Base-by-base conservation (phyloP, 2,888 invertebrate species). In the Endotricha flammealis region DNA sequence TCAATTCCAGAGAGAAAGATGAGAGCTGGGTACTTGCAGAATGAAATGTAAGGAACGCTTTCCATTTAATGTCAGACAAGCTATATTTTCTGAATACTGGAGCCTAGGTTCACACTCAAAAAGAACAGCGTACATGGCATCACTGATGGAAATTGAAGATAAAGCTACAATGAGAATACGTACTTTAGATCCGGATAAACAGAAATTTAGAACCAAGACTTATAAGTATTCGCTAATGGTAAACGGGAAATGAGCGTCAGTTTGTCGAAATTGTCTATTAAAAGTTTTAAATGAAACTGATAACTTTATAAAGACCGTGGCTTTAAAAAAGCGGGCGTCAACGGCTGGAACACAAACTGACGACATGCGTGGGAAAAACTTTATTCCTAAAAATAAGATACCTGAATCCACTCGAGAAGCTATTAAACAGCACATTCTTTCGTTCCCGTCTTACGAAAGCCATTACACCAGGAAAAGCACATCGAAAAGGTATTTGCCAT, bases 101-200 rank as follows among this genome's bases (percentile, higher is more conserved):
- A 23, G 30, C 8, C 29, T 36, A 31, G 36, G 36, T 24, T 36
- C 36, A 24, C 25, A 36, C 25, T 31, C 30, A 22, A 36, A 30
- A 31, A 30, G 36, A 25, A 12, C 36, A 36, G 30, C 36, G 12
- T 36, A 36, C 20, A 36, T 36, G 24, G 36, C 28, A 35, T 12
- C 27, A 12, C 27, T 28, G 12, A 28, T 33, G 33, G 33, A 33
- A 25, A 33, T 33, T 16, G 24, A 32, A 32, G 32, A 31, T 24
- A 23, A 32, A 32, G 24, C 32, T 13, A 32, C 32, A 23, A 23
- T 24, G 24, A 32, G 32, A 23, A 10, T 23, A 32, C 23, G 32
- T 24, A 24, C 24, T 22, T 24, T 23, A 16, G 25, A 33, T 33
- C 17, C 25, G 8, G 33, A 33, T 25, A 33, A 33, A 25, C 33